These are phyloP conservation scores for Phacellophora camtschatica DNA, from an alignment of 30 jellyfish, hydroid and myxozoan species.

Conservation along the genomic window DNA sequence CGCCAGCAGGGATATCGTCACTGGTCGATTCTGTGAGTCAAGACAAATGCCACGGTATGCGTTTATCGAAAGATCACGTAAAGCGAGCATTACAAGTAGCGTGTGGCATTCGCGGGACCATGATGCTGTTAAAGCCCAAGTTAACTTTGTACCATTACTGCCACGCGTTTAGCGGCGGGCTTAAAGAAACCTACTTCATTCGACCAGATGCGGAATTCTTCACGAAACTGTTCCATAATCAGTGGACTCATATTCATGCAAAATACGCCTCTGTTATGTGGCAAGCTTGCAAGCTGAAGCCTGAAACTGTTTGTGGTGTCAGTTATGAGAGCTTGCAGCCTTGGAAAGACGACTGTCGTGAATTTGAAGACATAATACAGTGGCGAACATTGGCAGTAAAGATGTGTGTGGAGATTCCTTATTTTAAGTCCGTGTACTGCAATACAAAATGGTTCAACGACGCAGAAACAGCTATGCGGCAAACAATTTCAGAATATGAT, in stretches of 20 bases:
- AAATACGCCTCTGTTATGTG: conserved; percentile 58
- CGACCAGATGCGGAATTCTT: conserved; percentile 60
- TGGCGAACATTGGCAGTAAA: conserved; percentile 38
- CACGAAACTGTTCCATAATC: conserved; percentile 7
- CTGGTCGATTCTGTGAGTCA: conserved; percentile 22
- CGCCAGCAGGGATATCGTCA: conserved; percentile 70
- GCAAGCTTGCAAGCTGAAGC: conserved; percentile 22
- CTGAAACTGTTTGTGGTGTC: conserved; percentile 15
- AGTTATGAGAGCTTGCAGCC: conserved; percentile 37
- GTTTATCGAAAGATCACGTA: conserved; percentile 41
- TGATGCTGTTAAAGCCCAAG: conserved; percentile 45
- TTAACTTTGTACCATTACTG: conserved; percentile 13
- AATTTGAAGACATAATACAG: not conserved
- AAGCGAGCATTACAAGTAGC: conserved; percentile 38
- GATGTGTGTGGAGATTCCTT: conserved; percentile 38
- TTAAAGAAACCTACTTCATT: not conserved
- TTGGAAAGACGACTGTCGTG: conserved; percentile 48
- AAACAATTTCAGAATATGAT: no score
- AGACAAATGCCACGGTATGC: conserved; percentile 32
- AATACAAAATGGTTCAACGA: conserved; percentile 13
- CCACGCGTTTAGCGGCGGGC: not conserved
- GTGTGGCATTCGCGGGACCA: conserved; percentile 54
- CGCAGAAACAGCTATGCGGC: no score
- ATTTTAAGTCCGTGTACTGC: not conserved
- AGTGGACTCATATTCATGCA: conserved; percentile 66